Percentiles rank a stretch among this genome's conserved stretches.
phyloP scores from a whole-genome alignment of 2,113 vertebrate genomes.

The Dasyurus viverrinus region DNA sequence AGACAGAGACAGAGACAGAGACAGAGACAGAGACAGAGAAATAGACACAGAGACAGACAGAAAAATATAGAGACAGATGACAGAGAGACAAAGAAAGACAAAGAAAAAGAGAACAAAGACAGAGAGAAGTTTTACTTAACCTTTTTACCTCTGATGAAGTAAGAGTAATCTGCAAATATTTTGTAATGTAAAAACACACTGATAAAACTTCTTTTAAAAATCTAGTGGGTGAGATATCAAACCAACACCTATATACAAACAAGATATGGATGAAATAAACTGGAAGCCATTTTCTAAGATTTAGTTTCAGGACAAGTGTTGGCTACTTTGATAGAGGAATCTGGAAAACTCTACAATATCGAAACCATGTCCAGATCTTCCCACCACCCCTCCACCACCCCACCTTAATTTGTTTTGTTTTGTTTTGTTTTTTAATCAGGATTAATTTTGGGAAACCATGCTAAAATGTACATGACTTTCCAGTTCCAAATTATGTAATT shows the following conservation, averaged over 20 bases:
- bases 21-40: no score
- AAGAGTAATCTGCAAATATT: background rate
- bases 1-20: fast-evolving
- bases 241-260: background rate
- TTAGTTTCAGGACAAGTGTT: background rate
- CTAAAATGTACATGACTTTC: background rate
- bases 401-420: no score
- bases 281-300: no score
- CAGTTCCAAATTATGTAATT: background rate
- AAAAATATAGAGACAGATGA: no score
- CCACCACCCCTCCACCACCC: no score
- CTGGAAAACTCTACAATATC: background rate
- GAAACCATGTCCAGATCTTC: background rate
- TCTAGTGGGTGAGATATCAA: background rate
- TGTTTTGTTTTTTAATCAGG: no score
- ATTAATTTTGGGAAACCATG: background rate
- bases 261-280: background rate
- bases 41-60: no score
- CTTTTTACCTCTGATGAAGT: background rate
- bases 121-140: background rate
- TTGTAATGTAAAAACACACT: no score
- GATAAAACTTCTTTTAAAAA: no score
- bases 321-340: no score
- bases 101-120: no score
- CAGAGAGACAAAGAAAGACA: no score